Base-by-base conservation (phyloP, 2,888 invertebrate genomes). In the Melanophora roralis region DNA sequence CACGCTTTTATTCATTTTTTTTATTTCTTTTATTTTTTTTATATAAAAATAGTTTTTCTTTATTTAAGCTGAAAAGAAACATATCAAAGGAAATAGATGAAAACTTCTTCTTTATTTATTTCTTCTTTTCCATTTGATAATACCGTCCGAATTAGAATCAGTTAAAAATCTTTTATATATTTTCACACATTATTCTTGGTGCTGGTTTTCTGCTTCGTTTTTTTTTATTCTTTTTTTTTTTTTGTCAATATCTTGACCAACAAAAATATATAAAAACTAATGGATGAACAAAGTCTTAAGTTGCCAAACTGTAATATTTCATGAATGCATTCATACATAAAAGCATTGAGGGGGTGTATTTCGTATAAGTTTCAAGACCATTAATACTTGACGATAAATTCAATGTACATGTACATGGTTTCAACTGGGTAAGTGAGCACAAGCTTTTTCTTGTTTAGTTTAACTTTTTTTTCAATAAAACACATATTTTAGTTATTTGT, bases 281-380 rank as follows among this genome's bases (percentile, higher is more conserved):
- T 36, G 59, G n/a, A 43, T 59, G 74, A 69, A 72, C 51, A 65
- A 68, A 78, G 45, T 64, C 53, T 65, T 49, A 81, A 73, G 47
- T 81, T 80, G 69, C 60, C 67, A 72, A 80, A 80, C 62, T 47
- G 51, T 62, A 76, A 80, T 79, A 75, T 71, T 75, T 79, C 71
- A 79, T 67, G 65, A 67, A 53, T 65, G 65, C 75, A 59, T 59
- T 74, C 74, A 51, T 36, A 43, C 59, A 53, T 57, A 23, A 23
- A 36, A 57, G 21, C 34, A 21, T 36, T n/a, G 6, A 55, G 23
- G n/a, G 27, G 27, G 5, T 43, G 43, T 43, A 16, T 16, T 2
- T 40, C 3, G 12, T 38, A 7, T 12, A 23, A 38, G 21, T 14
- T 9, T 2, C 19, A 3, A 45, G 6, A 45, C 36, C 21, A 49